These are phyloP conservation scores for Monoplex corrugatus DNA, from an alignment of 2,888 invertebrate genomes.

Conservation along the genomic window DNA sequence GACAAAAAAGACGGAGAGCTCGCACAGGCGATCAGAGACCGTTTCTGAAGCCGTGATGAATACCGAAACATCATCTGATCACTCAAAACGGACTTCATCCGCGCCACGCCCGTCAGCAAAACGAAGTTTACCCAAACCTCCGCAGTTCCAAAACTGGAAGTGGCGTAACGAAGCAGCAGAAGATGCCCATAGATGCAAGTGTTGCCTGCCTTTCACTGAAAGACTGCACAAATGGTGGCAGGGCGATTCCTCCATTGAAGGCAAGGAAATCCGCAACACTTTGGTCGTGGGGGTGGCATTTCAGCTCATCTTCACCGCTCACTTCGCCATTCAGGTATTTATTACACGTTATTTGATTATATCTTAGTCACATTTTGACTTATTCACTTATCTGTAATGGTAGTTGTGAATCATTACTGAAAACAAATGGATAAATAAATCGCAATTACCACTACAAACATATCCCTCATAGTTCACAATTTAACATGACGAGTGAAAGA, in stretches of 20 bases:
- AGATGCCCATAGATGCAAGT: neutral
- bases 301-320: conserved; percentile 57
- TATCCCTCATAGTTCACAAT: too few species aligned
- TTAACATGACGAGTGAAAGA: too few species aligned
- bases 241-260: conserved; percentile 48
- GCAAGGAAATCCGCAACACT: conserved; percentile 55
- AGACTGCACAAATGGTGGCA: conserved; percentile 38
- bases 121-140: neutral
- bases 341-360: neutral
- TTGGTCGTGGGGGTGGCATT: conserved; percentile 56
- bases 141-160: neutral
- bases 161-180: too few species aligned
- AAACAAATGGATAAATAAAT: too few species aligned
- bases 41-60: too few species aligned
- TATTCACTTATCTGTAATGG: too few species aligned
- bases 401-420: too few species aligned
- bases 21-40: too few species aligned
- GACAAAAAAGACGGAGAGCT: too few species aligned
- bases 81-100: too few species aligned
- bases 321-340: conserved; percentile 67
- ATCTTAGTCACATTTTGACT: too few species aligned
- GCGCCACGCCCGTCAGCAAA: neutral
- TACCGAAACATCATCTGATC: neutral
- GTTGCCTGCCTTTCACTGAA: neutral
- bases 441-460: too few species aligned